A percentile compares a stretch with the other conserved stretches of the same genome.
phyloP scores from a whole-genome alignment of 2,888 invertebrate species.

The Tyria jacobaeae region DNA sequence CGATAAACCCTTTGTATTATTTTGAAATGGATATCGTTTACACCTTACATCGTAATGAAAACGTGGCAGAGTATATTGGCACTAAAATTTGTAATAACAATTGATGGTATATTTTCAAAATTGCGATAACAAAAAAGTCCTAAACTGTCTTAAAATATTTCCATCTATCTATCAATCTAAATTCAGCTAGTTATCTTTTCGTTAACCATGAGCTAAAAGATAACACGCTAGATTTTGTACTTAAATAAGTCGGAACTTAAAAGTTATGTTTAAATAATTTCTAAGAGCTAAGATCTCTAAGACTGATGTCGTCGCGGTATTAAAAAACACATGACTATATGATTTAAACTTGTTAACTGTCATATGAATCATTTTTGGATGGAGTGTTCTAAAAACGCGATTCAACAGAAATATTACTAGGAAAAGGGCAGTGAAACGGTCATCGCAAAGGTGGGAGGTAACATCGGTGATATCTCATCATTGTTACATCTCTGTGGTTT shows the following conservation, averaged over 20 bases:
- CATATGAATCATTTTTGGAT: too few species aligned
- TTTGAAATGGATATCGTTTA: not conserved
- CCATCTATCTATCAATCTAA: too few species aligned
- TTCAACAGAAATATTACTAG: too few species aligned
- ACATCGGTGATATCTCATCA: not conserved
- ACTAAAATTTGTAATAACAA: not conserved
- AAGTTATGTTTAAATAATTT: not conserved
- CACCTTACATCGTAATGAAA: not conserved
- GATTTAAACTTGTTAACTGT: too few species aligned
- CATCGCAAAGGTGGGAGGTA: too few species aligned
- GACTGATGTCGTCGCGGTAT: not conserved
- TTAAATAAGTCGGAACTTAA: not conserved
- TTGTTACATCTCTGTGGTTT: not conserved
- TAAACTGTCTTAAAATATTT: too few species aligned
- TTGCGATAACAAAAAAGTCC: not conserved
- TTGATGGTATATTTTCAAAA: not conserved
- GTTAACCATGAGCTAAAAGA: not conserved
- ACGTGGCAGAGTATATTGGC: not conserved
- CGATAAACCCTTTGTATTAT: not conserved
- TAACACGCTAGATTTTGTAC: too few species aligned
- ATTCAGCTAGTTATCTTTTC: too few species aligned
- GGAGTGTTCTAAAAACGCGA: too few species aligned
- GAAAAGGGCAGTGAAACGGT: too few species aligned
- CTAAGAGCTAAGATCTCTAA: not conserved
- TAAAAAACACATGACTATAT: too few species aligned